phyloP scores from a whole-genome alignment of 1,140 invertebrate genomes.

The Microplitis mediator region DNA sequence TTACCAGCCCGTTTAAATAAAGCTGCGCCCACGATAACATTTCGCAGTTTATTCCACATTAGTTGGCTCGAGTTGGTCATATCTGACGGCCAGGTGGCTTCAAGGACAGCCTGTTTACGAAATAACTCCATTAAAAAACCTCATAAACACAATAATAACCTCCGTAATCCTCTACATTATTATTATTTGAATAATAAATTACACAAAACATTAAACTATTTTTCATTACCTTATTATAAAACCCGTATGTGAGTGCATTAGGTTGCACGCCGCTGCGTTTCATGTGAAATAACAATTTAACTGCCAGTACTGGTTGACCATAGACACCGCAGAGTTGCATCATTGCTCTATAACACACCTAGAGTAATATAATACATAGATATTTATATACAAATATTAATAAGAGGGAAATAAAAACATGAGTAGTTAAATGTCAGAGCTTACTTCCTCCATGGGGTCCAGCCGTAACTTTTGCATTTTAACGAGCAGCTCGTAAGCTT shows the following conservation, averaged over 20 bases:
- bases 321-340: constrained; percentile 98
- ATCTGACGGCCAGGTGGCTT: constrained; percentile 92
- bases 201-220: constrained; percentile 7
- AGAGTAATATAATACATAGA: constrained; percentile 20
- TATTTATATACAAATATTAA: constrained; percentile 7
- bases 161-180: no score
- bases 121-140: constrained; percentile 15
- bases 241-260: constrained; percentile 97
- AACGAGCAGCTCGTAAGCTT: constrained; percentile 86
- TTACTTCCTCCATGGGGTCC: constrained; percentile 87
- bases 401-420: constrained; percentile 2
- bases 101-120: constrained; percentile 75
- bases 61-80: constrained; percentile 81
- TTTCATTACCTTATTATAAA: constrained; percentile 57
- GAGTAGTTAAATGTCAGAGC: neutral
- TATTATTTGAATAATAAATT: constrained; percentile 1
- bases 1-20: constrained; percentile 79
- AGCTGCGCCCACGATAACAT: constrained; percentile 90
- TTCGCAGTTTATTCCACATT: constrained; percentile 92
- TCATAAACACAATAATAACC: neutral
- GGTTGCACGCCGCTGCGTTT: constrained; percentile 91
- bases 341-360: constrained; percentile 97
- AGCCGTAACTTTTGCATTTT: constrained; percentile 79
- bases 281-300: constrained; percentile 94
- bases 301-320: constrained; percentile 90